phyloP scores from a whole-genome alignment of 2,797 vertebrate species.

The Acanthornis magna region DNA sequence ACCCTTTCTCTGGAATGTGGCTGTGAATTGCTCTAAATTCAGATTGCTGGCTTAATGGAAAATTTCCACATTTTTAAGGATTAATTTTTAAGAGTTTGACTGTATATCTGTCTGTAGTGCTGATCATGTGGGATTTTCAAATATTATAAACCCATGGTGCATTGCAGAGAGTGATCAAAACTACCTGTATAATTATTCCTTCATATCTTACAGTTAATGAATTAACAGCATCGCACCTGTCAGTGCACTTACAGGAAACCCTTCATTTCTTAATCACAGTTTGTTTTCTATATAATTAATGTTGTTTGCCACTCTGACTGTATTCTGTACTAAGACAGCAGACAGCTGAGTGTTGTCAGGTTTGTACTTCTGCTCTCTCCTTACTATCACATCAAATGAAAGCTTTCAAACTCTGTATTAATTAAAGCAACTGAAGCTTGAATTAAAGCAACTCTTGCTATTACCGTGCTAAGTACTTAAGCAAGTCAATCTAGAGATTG shows the following conservation, averaged over 20 bases:
- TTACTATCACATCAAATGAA: not conserved
- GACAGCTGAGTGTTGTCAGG: not conserved
- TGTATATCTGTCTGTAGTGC: not conserved
- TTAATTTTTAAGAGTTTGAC: not conserved
- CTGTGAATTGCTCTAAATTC: not conserved
- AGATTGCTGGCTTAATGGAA: not conserved
- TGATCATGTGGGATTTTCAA: not conserved
- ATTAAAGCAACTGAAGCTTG: constrained; percentile 34
- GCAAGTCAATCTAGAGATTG: not conserved
- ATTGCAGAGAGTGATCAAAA: not conserved
- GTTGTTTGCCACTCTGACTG: not conserved
- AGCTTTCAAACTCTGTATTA: constrained; percentile 12
- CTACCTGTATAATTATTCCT: not conserved
- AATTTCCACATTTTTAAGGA: not conserved
- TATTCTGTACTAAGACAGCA: not conserved
- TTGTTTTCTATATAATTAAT: not conserved
- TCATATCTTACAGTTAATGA: not conserved
- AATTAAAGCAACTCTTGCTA: not conserved
- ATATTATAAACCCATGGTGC: not conserved
- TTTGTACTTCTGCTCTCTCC: not conserved
- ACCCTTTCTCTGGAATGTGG: not conserved
- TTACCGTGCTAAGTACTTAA: constrained; percentile 19
- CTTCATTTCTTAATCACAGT: not conserved
- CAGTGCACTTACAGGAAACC: not conserved
- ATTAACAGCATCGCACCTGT: not conserved